phyloP scores from a whole-genome alignment of 2,797 vertebrate species.

The Furcifer pardalis region DNA sequence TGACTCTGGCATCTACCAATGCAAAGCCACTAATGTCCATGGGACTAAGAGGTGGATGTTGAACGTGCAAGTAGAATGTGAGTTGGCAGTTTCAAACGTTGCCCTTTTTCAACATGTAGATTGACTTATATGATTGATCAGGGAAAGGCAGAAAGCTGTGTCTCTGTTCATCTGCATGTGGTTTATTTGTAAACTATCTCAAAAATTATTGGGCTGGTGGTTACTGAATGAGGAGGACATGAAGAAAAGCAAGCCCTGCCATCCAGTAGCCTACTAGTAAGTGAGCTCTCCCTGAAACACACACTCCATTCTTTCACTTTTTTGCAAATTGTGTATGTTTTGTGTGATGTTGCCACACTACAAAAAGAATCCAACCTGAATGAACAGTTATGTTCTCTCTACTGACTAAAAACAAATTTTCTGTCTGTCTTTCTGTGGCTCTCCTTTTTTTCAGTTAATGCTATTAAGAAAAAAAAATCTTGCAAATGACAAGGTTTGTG shows the following conservation, averaged over 20 bases:
- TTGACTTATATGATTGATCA: not conserved
- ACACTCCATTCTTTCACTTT: too few relatives aligned
- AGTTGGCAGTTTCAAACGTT: constrained; percentile 42
- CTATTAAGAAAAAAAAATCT: not conserved
- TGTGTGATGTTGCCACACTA: not conserved
- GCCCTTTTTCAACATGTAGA: not conserved
- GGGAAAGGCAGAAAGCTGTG: too few relatives aligned
- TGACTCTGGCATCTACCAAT: constrained; percentile 67
- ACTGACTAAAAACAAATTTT: not conserved
- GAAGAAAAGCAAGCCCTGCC: not conserved
- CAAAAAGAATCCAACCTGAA: not conserved
- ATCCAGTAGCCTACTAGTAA: not conserved
- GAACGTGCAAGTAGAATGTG: constrained; percentile 72
- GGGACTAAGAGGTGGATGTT: constrained; percentile 54
- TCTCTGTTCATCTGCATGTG: not conserved
- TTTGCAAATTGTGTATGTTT: not conserved
- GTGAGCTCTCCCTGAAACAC: too few relatives aligned
- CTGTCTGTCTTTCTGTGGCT: not conserved
- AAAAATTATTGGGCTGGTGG: not conserved
- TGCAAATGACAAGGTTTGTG: not conserved
- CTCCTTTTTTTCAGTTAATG: not conserved
- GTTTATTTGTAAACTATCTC: not conserved
- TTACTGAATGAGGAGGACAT: not conserved
- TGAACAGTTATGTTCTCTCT: not conserved
- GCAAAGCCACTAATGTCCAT: constrained; percentile 68